Percentiles rank a stretch among this genome's conserved stretches.
Conservation (phyloP, 2,888 invertebrate species). For the Tubulanus polymorphus region DNA sequence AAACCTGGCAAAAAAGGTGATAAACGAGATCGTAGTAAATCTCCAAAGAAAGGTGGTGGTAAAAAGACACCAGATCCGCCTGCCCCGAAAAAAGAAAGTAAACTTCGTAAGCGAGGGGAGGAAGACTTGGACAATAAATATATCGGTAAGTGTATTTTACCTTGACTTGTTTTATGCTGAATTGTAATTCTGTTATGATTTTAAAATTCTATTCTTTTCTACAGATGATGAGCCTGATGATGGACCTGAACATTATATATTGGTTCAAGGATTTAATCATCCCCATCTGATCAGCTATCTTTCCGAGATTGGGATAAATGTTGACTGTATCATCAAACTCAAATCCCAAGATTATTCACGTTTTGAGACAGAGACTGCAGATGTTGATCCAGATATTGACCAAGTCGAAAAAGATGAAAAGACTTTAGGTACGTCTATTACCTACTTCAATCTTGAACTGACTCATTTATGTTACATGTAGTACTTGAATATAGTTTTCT, state of each 20-base stretch:
- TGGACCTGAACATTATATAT: slow-evolving; percentile 48
- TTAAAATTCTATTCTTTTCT: not conserved
- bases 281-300: slow-evolving; percentile 39
- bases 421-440: slow-evolving; percentile 32
- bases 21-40: slow-evolving; percentile 38
- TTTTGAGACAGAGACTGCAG: slow-evolving; percentile 7
- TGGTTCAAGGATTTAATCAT: slow-evolving; percentile 45
- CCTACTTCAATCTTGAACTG: too few species aligned
- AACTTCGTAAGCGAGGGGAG: slow-evolving; percentile 50
- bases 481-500: too few species aligned
- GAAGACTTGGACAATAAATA: slow-evolving; percentile 49
- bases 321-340: slow-evolving; percentile 34
- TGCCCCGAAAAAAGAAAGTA: slow-evolving; percentile 47
- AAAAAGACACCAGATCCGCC: slow-evolving; percentile 50
- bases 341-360: slow-evolving; percentile 11
- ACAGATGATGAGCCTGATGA: slow-evolving; percentile 54
- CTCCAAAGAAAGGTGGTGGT: slow-evolving; percentile 43
- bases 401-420: slow-evolving; percentile 38
- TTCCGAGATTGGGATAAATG: slow-evolving; percentile 40
- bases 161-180: too few species aligned
- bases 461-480: too few species aligned
- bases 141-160: slow-evolving; percentile 45
- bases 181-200: not conserved
- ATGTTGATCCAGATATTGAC: not conserved
- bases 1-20: slow-evolving; percentile 27